Conservation (phyloP, 2,888 invertebrate genomes). For the Aelia acuminata region DNA sequence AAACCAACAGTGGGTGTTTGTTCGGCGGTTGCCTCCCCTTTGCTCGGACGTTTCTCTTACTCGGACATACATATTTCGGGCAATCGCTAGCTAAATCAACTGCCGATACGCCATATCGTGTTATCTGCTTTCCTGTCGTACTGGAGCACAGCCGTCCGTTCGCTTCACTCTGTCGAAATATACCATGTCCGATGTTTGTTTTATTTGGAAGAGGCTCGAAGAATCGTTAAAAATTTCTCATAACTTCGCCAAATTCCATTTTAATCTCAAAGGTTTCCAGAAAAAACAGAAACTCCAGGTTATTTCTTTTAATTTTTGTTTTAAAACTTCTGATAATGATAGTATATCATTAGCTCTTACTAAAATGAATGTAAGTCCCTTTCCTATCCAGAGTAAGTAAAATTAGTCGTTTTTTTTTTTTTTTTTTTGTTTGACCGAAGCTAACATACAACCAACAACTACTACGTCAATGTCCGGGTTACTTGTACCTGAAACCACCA, state of each 20-base stretch:
- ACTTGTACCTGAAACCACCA: too few species aligned
- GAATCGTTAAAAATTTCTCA: neutral
- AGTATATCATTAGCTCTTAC: too few species aligned
- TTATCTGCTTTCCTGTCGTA: constrained; percentile 25
- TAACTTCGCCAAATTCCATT: neutral
- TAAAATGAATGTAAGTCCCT: too few species aligned
- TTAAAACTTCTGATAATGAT: too few species aligned
- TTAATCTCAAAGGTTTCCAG: neutral
- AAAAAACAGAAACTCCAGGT: neutral
- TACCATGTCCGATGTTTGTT: neutral
- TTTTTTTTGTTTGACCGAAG: too few species aligned
- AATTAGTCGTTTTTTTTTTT: too few species aligned
- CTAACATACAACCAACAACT: too few species aligned
- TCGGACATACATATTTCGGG: constrained; percentile 43
- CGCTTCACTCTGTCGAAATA: constrained; percentile 2
- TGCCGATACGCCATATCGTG: constrained; percentile 24
- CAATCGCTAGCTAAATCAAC: constrained; percentile 43
- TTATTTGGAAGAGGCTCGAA: neutral
- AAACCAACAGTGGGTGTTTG: constrained; percentile 58
- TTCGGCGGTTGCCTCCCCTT: constrained; percentile 9
- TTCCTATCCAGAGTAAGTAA: too few species aligned
- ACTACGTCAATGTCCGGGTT: too few species aligned
- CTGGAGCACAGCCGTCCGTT: neutral
- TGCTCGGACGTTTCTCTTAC: constrained; percentile 23
- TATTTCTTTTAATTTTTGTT: too few species aligned